A percentile compares a stretch with the other conserved stretches of the same genome.
Evolutionary conservation across 2,888 invertebrate genomes (phyloP).

Genomic region (Eupithecia subfuscata): DNA sequence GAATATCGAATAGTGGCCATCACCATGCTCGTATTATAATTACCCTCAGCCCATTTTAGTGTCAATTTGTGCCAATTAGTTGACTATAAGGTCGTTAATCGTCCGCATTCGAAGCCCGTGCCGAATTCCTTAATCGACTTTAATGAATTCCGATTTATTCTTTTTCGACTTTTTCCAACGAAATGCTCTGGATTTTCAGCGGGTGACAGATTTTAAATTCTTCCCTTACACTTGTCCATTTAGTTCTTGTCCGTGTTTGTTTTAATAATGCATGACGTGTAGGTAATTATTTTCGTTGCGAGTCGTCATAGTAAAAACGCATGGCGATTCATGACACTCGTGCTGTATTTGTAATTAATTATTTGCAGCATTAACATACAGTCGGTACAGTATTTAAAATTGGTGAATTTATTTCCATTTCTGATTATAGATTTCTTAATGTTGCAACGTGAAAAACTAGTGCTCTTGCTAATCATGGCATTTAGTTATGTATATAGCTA

Average conservation of each 20-base stretch:
- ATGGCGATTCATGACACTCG: conserved; percentile 63
- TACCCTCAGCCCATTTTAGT: conserved; percentile 60
- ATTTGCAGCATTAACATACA: conserved; percentile 44
- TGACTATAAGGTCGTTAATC: conserved; percentile 61
- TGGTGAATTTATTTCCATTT: conserved; percentile 51
- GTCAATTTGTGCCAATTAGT: conserved; percentile 70
- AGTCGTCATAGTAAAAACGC: conserved; percentile 60
- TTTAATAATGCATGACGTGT: conserved; percentile 80
- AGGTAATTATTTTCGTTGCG: conserved; percentile 76
- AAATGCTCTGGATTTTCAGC: conserved; percentile 78
- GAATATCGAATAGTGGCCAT: conserved; percentile 42
- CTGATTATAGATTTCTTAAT: conserved; percentile 34
- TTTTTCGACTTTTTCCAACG: conserved; percentile 68
- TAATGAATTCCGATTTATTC: conserved; percentile 74
- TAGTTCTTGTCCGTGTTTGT: conserved; percentile 67
- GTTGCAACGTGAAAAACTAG: conserved; percentile 19
- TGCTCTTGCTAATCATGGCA: conserved; percentile 60
- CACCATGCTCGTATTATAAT: conserved; percentile 57
- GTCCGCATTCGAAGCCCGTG: conserved; percentile 54
- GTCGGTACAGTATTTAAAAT: conserved; percentile 40
- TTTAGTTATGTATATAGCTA: conserved; percentile 36
- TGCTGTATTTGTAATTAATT: conserved; percentile 52
- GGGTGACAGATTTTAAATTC: conserved; percentile 83
- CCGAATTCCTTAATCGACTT: conserved; percentile 72
- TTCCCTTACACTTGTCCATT: conserved; percentile 79